Base-by-base conservation (phyloP, 2,888 invertebrate species). In the Oxystoma pomonae region DNA sequence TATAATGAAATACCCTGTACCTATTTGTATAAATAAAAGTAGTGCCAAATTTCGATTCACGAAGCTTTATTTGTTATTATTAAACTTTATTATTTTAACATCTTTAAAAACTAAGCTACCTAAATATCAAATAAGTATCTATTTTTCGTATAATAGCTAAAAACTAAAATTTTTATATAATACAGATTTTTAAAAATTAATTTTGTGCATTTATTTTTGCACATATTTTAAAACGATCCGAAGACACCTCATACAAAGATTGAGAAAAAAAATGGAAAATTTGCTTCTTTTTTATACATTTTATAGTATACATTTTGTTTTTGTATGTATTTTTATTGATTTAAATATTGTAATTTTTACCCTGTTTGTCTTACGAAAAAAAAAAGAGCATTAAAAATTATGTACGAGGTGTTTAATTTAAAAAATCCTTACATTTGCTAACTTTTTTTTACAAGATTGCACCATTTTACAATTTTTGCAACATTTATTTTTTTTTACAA, bases 31-130 rank as follows among this genome's bases (percentile, higher is more conserved):
- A n/a, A n/a, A n/a, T n/a, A n/a, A n/a, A n/a, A n/a, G n/a, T n/a
- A n/a, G n/a, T n/a, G n/a, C n/a, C n/a, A n/a, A n/a, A n/a, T 35
- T 35, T 35, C 35, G 35, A 35, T 35, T 35, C 35, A 35, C 35
- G 35, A 35, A 35, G 35, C 35, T 35, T 35, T 3, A 35, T 35
- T 35, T 35, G 12, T 35, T 35, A 35, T 80, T 80, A 79, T 77
- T 76, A 73, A 74, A 78, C 79, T 79, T 79, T 65, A 56, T 76
- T 35, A 35, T 35, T 78, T 80, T 78, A 80, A 80, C 80, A 80
- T 80, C 79, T 75, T 80, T 79, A 78, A 80, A 80, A 80, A 80
- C 80, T 80, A 80, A 78, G 77, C 78, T 80, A 80, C 80, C 79
- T 80, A 80, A 77, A 79, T 80, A 80, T 80, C 79, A 80, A 80